phyloP scores from a whole-genome alignment of 2,797 vertebrate genomes.

The Anniella stebbinsi region DNA sequence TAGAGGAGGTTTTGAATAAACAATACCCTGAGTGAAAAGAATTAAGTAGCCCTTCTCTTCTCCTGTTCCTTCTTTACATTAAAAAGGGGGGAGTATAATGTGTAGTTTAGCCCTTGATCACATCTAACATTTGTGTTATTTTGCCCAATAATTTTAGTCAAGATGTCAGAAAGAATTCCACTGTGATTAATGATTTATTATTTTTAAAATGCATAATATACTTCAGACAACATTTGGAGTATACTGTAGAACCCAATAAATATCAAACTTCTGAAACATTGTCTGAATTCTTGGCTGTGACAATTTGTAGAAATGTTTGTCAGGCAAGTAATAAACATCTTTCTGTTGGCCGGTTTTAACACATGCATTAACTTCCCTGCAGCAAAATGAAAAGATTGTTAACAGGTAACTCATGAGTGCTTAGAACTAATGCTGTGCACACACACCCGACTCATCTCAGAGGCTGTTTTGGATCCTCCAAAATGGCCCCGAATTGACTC shows the following conservation, averaged over 20 bases:
- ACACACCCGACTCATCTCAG: too few species aligned
- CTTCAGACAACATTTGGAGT: slow-evolving; percentile 23
- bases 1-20: background rate
- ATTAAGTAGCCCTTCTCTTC: too few species aligned
- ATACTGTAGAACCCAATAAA: slow-evolving; percentile 19
- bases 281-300: slow-evolving; percentile 40
- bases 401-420: background rate
- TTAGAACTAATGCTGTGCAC: too few species aligned
- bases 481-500: too few species aligned
- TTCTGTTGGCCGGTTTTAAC: slow-evolving; percentile 55
- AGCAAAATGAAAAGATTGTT: slow-evolving; percentile 43
- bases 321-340: slow-evolving; percentile 52
- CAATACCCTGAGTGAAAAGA: background rate
- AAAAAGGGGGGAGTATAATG: background rate
- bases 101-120: background rate
- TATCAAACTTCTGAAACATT: slow-evolving; percentile 45
- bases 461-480: too few species aligned
- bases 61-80: background rate
- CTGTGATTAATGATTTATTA: background rate
- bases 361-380: slow-evolving; percentile 50
- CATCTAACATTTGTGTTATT: background rate
- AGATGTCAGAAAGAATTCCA: background rate
- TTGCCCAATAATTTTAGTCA: background rate
- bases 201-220: background rate
- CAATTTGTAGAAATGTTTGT: slow-evolving; percentile 47